Base-by-base conservation (phyloP, 2,113 vertebrate species). In the Capreolus pygargus region DNA sequence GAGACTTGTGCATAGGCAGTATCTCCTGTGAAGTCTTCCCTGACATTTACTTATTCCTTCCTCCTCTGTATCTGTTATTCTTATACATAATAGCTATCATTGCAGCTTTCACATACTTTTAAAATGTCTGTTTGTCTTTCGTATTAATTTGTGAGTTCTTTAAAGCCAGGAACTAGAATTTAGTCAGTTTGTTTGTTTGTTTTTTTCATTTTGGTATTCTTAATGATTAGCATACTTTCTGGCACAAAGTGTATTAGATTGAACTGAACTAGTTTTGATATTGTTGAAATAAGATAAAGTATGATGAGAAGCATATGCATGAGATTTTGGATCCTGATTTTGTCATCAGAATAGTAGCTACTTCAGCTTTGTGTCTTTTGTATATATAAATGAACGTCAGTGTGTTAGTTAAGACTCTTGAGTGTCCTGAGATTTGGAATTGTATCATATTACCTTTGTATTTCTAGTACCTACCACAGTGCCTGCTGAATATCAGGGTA, bases 241-340 rank as follows among this genome's bases (percentile, higher is more conserved):
- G 70, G 52, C 28, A 55, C 5, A 78, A 74, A 83, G 5, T 57
- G 3, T 82, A 3, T 90, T 95, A 93, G 89, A 39, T 79, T 92
- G 78, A 97, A 47, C 33, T 58, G 28, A 76, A 57, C 33, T 95
- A 76, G 55, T 93, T 86, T 86, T 78, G 28, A 93, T 30, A 43
- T 93, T 93, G 36, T 78, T 92, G 78, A 97, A 95, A 85, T 85
- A 82, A 90, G 36, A 84, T 60, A 52, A 58, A 60, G 43, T 61
- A 86, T 60, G 39, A 88, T 79, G 19, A 81, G 36, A 94, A 67
- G 47, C 39, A 17, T 79, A 39, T 85, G 17, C 43, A 16, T 36
- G 58, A 60, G 28, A 79, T 86, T 93, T 87, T 82, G 90, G 7
- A 86, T 95, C n/a, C n/a, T 86, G 43, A 60, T 93, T 84, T 79